Evolutionary conservation across 2,888 invertebrate species (phyloP).

Genomic region (Eulithis prunata): DNA sequence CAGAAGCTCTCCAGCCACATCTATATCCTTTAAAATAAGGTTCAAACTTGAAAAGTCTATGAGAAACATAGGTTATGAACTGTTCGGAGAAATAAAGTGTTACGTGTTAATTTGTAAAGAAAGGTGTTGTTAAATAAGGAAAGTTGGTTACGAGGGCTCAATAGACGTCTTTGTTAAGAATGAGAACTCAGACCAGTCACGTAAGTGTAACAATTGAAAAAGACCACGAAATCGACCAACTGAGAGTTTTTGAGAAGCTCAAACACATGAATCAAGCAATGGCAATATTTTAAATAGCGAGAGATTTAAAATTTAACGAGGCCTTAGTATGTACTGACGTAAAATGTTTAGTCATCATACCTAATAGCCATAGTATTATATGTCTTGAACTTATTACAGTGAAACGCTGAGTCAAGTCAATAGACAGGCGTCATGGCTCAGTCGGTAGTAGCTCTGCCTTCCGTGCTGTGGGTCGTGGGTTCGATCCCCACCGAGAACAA

Average conservation of each 20-base stretch:
- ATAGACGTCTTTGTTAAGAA: conserved; percentile 28
- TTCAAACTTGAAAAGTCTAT: conserved; percentile 13
- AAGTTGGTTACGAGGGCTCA: conserved; percentile 34
- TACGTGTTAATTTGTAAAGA: conserved; percentile 43
- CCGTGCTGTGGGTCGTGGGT: too few relatives aligned
- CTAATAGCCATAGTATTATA: too few relatives aligned
- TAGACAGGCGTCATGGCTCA: too few relatives aligned
- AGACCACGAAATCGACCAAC: not conserved
- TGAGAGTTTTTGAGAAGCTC: not conserved
- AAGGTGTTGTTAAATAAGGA: conserved; percentile 39
- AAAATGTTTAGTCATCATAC: too few relatives aligned
- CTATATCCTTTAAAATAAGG: conserved; percentile 29
- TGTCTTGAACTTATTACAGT: too few relatives aligned
- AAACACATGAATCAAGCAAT: not conserved
- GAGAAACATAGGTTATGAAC: conserved; percentile 4
- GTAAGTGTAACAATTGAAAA: not conserved
- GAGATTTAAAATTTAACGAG: too few relatives aligned
- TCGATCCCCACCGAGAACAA: too few relatives aligned
- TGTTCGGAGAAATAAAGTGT: conserved; percentile 23
- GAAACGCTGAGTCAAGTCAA: too few relatives aligned
- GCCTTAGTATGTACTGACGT: too few relatives aligned
- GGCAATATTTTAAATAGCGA: too few relatives aligned
- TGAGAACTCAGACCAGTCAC: not conserved
- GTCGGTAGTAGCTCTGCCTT: too few relatives aligned
- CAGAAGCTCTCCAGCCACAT: conserved; percentile 17